Evolutionary conservation across 1,140 invertebrate genomes (phyloP).

Genomic region (Pseudomyrmex flavicornis): DNA sequence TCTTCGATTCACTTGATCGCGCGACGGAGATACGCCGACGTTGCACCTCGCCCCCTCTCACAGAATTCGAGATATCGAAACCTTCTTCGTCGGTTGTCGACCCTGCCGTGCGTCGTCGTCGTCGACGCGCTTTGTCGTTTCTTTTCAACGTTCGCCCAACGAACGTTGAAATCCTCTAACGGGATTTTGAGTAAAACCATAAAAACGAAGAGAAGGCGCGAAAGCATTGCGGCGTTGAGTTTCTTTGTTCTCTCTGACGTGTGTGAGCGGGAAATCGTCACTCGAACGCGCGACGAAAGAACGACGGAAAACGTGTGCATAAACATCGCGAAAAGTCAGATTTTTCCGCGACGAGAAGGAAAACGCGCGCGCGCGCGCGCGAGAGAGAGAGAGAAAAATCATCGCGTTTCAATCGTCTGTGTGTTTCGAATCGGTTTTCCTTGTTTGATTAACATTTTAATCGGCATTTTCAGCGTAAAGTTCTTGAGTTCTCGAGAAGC

Average conservation of each 20-base stretch:
- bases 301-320: neutral
- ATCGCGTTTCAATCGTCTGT: neutral
- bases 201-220: conserved; percentile 60
- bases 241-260: conserved; percentile 69
- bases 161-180: conserved; percentile 70
- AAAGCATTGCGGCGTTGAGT: conserved; percentile 67
- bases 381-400: neutral
- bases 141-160: conserved; percentile 54
- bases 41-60: conserved; percentile 1
- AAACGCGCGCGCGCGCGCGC: neutral
- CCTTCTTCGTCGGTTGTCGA: conserved; percentile 60
- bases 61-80: conserved; percentile 60
- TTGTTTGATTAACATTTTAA: neutral
- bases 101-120: conserved; percentile 11
- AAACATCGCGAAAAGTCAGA: conserved; percentile 1
- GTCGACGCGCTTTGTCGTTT: conserved; percentile 69
- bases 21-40: neutral
- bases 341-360: neutral
- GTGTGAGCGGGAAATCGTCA: neutral
- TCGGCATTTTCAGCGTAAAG: too few relatives aligned
- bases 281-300: neutral
- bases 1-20: neutral
- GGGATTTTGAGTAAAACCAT: conserved; percentile 75
- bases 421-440: neutral
- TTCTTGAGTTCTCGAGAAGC: too few relatives aligned